phyloP scores from a whole-genome alignment of 2,797 vertebrate genomes.

The Sternarchorhynchus goeldii region DNA sequence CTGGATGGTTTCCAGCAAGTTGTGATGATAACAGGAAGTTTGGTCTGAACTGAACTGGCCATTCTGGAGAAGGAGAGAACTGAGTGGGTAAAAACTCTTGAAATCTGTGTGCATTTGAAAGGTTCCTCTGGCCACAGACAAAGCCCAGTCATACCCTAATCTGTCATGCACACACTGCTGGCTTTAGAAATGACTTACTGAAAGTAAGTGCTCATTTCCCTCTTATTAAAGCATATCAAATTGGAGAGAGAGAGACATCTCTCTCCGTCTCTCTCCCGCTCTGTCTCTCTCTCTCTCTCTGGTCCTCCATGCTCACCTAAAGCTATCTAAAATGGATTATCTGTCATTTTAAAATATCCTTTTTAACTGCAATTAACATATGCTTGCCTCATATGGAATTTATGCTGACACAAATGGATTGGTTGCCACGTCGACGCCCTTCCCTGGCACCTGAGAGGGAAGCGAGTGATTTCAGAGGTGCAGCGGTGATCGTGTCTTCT shows the following conservation, averaged over 20 bases:
- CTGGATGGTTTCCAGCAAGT: slow-evolving; percentile 23
- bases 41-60: neutral
- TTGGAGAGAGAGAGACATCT: slow-evolving; percentile 28
- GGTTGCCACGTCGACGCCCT: neutral
- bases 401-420: too few relatives aligned
- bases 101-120: slow-evolving; percentile 55
- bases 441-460: neutral
- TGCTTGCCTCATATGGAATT: neutral
- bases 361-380: slow-evolving; percentile 66
- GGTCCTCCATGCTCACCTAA: slow-evolving; percentile 1
- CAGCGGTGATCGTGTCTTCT: neutral
- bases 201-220: slow-evolving; percentile 51
- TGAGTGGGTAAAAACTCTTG: slow-evolving; percentile 40
- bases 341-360: slow-evolving; percentile 40
- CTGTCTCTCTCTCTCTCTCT: neutral
- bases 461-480: neutral
- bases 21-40: slow-evolving; percentile 21
- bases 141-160: slow-evolving; percentile 50
- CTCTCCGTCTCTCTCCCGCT: slow-evolving; percentile 4
- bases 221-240: slow-evolving; percentile 57
- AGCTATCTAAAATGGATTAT: slow-evolving; percentile 23
- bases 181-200: slow-evolving; percentile 47
- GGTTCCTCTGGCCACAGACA: slow-evolving; percentile 48
- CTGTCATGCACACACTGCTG: slow-evolving; percentile 50
- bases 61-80: slow-evolving; percentile 43